phyloP scores from a whole-genome alignment of 2,888 invertebrate genomes.

The Melanargia galathea region DNA sequence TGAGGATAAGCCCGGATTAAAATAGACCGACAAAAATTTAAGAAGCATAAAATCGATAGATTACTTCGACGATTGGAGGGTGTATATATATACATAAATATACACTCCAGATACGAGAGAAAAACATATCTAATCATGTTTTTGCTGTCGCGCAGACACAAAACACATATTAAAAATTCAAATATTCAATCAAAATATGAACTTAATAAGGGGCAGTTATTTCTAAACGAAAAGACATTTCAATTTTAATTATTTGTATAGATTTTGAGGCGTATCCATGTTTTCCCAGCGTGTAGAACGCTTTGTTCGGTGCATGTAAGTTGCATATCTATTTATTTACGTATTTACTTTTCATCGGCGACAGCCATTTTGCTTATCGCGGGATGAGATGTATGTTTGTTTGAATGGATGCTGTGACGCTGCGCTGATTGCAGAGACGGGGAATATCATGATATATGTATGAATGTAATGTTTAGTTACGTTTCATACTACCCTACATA shows the following conservation, averaged over 20 bases:
- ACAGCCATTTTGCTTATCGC: conserved; percentile 72
- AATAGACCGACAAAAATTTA: no score
- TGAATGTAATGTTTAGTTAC: conserved; percentile 10
- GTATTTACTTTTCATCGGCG: conserved; percentile 72
- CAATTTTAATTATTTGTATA: background rate
- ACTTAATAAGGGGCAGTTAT: no score
- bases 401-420: conserved; percentile 39
- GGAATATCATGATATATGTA: conserved; percentile 10
- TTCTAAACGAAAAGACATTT: no score
- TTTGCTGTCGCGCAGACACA: no score
- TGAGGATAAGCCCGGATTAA: no score
- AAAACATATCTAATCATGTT: no score
- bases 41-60: no score
- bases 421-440: conserved; percentile 30
- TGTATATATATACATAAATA: no score
- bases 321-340: conserved; percentile 69
- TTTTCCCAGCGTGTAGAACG: conserved; percentile 37
- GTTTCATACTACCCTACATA: background rate
- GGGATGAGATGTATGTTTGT: conserved; percentile 56
- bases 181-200: no score
- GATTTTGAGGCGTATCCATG: conserved; percentile 49
- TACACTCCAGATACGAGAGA: no score
- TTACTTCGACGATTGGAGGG: no score
- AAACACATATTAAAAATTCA: no score
- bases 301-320: conserved; percentile 58